Evolutionary conservation across 2,113 vertebrate genomes (phyloP).

Genomic region (Microcebus ravelobensis): DNA sequence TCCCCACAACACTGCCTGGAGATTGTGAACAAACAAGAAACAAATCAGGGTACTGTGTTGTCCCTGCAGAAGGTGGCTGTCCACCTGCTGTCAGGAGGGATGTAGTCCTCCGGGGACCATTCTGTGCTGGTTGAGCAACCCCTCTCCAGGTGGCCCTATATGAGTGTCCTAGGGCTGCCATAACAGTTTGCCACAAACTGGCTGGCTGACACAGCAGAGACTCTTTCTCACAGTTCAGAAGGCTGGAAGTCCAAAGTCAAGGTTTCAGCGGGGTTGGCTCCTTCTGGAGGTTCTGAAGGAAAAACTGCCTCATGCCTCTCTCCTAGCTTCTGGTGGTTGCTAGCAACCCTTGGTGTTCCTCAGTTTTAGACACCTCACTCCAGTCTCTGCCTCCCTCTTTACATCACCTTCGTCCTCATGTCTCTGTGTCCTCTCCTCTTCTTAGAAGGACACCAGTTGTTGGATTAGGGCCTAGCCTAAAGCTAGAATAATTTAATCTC

Average conservation of each 20-base stretch:
- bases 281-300: neutral
- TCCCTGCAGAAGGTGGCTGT: neutral
- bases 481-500: neutral
- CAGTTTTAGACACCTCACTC: neutral
- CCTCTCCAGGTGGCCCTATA: neutral
- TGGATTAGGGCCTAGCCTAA: neutral
- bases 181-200: neutral
- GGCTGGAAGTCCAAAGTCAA: neutral
- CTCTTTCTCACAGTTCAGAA: neutral
- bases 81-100: too few species aligned
- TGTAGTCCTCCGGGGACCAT: neutral
- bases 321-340: neutral
- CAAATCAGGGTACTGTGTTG: neutral
- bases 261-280: neutral
- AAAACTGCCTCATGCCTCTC: too few species aligned
- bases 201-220: neutral
- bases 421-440: neutral
- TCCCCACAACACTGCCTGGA: accelerated
- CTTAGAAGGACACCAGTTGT: neutral
- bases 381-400: too few species aligned
- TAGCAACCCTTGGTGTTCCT: neutral
- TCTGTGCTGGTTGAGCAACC: neutral
- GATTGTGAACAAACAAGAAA: neutral
- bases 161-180: neutral
- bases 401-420: accelerated